phyloP scores from a whole-genome alignment of 2,797 vertebrate species.

The Alcedo atthis region DNA sequence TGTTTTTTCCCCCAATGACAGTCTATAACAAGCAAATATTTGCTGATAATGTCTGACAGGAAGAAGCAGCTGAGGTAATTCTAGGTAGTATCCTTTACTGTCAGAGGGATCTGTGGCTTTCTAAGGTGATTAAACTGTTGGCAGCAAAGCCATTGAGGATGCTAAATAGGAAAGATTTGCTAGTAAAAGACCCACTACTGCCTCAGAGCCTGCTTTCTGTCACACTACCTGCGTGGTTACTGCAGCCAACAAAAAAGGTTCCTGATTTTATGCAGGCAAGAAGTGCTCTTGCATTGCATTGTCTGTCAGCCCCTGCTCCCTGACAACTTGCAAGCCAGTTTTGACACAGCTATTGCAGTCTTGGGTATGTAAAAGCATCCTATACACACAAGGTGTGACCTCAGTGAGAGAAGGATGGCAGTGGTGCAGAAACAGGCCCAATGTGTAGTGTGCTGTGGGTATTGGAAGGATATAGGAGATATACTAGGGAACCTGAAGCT shows the following conservation, averaged over 20 bases:
- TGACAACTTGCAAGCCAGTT: not conserved
- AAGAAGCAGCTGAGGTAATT: conserved; percentile 56
- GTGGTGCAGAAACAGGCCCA: not conserved
- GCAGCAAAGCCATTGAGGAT: conserved; percentile 30
- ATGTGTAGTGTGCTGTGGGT: accelerated
- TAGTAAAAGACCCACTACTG: not conserved
- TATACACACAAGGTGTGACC: not conserved
- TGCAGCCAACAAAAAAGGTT: not conserved
- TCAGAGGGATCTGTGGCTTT: conserved; percentile 32
- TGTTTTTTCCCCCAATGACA: conserved; percentile 54
- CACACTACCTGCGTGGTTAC: not conserved
- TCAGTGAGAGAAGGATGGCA: not conserved
- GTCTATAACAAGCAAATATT: conserved; percentile 68
- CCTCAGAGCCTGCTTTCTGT: conserved; percentile 22
- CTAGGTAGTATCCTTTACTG: conserved; percentile 37
- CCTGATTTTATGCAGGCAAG: not conserved
- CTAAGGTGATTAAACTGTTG: conserved; percentile 53
- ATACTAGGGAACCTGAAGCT: not conserved
- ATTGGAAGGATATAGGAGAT: not conserved
- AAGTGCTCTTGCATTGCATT: not conserved
- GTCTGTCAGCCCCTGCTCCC: not conserved
- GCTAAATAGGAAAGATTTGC: conserved; percentile 36
- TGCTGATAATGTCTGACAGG: conserved; percentile 65
- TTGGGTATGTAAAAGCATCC: not conserved
- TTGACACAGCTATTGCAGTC: not conserved